phyloP scores from a whole-genome alignment of 2,797 vertebrate genomes.

The Rhinophrynus dorsalis region DNA sequence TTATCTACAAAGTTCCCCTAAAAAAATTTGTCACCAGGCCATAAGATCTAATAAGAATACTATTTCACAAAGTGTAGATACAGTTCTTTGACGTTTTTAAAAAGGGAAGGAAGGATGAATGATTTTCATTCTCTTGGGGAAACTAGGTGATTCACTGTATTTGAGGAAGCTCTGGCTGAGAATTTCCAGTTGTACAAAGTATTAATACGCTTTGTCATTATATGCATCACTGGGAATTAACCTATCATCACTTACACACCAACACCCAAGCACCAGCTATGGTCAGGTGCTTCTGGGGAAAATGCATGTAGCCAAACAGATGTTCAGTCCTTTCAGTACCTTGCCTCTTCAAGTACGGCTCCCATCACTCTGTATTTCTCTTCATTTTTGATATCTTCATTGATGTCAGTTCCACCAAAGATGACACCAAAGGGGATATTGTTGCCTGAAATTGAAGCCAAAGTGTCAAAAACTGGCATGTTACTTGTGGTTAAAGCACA shows the following conservation, averaged over 20 bases:
- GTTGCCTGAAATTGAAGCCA: conserved; percentile 66
- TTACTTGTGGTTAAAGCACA: too few relatives aligned
- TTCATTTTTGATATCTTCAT: conserved; percentile 85
- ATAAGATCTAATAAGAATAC: too few relatives aligned
- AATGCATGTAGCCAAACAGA: not conserved
- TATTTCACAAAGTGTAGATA: too few relatives aligned
- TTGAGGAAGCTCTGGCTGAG: not conserved
- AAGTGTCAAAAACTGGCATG: not conserved
- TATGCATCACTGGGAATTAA: not conserved
- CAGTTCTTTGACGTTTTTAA: not conserved
- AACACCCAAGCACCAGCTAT: not conserved
- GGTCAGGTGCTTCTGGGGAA: not conserved
- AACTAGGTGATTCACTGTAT: not conserved
- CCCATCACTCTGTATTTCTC: conserved; percentile 83
- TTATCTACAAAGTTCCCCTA: too few relatives aligned
- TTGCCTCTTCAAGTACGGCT: conserved; percentile 83
- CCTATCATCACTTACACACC: not conserved
- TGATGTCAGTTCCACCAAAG: conserved; percentile 95
- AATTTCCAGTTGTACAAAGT: not conserved
- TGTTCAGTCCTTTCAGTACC: conserved; percentile 62
- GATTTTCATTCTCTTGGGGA: not conserved
- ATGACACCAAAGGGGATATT: conserved; percentile 84
- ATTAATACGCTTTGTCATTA: not conserved
- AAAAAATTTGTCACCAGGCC: too few relatives aligned
- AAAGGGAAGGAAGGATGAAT: conserved; percentile 6